Evolutionary conservation across 2,797 vertebrate genomes (phyloP).

Genomic region (Urophycis tenuis): DNA sequence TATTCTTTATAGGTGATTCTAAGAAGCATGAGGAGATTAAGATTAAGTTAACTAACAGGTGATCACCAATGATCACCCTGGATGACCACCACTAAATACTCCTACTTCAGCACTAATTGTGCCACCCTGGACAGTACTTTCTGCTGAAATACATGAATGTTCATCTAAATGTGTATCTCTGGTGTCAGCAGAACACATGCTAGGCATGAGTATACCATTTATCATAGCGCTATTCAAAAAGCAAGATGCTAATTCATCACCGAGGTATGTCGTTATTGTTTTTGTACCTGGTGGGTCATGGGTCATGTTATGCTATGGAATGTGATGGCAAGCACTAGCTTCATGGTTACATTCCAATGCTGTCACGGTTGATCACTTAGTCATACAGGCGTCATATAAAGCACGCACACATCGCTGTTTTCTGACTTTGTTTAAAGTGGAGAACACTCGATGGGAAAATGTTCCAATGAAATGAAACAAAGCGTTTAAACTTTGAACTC

Average conservation of each 20-base stretch:
- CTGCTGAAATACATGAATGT: background rate
- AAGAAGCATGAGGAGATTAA: background rate
- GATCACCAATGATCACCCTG: too few relatives aligned
- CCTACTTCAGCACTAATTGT: background rate
- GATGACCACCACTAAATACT: too few relatives aligned
- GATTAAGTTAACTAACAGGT: background rate
- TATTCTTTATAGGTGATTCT: constrained; percentile 13
- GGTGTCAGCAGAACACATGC: too few relatives aligned
- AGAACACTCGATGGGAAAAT: background rate
- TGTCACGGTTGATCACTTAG: background rate
- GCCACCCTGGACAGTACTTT: background rate
- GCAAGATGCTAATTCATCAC: background rate
- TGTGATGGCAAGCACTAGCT: background rate
- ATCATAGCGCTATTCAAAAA: background rate
- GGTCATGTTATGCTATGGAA: background rate
- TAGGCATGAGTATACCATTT: background rate
- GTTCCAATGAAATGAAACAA: background rate
- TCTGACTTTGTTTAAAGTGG: background rate
- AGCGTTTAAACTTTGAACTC: background rate
- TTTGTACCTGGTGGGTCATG: background rate
- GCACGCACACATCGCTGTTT: background rate
- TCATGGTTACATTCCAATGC: background rate
- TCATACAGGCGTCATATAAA: background rate
- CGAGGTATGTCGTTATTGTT: background rate
- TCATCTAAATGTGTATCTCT: background rate